A percentile compares a stretch with the other conserved stretches of the same genome.
These are phyloP conservation scores for Herminia tarsipennalis DNA, from an alignment of 2,888 invertebrate genomes.

Conservation along the genomic window DNA sequence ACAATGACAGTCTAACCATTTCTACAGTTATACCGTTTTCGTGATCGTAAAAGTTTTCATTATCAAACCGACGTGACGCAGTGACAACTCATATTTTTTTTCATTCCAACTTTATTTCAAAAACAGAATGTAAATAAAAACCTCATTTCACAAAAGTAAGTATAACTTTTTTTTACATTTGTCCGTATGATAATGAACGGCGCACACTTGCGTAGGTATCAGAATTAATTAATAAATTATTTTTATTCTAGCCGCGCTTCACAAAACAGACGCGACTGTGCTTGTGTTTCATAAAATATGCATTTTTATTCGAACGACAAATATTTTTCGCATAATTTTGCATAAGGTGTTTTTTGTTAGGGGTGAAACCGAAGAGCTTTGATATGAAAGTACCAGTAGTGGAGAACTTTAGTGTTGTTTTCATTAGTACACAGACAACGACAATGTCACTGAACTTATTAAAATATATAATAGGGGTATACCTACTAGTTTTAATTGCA, in stretches of 20 bases:
- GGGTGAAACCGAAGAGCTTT: slow-evolving; percentile 7
- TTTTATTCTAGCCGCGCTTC: slow-evolving; percentile 17
- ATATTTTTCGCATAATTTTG: slow-evolving; percentile 33
- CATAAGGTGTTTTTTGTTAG: slow-evolving; percentile 14
- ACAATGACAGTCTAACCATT: too few species aligned
- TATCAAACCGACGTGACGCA: too few species aligned
- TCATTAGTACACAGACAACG: too few species aligned
- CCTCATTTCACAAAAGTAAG: background rate
- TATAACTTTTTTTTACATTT: slow-evolving; percentile 10
- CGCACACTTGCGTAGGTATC: slow-evolving; percentile 39
- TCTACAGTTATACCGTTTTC: too few species aligned
- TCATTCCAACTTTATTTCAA: background rate
- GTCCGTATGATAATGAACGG: slow-evolving; percentile 29
- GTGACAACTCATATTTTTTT: too few species aligned
- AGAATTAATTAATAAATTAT: slow-evolving; percentile 44
- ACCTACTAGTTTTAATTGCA: too few species aligned
- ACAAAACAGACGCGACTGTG: slow-evolving; percentile 17
- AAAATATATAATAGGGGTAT: too few species aligned
- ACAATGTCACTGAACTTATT: too few species aligned
- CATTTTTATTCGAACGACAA: slow-evolving; percentile 28
- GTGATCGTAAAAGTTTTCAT: too few species aligned
- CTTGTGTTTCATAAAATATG: slow-evolving; percentile 36
- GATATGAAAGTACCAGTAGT: slow-evolving; percentile 2
- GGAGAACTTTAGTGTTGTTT: background rate
- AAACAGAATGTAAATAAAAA: background rate